Conservation (phyloP, 2,888 invertebrate genomes). For the Calliphora vomitoria region DNA sequence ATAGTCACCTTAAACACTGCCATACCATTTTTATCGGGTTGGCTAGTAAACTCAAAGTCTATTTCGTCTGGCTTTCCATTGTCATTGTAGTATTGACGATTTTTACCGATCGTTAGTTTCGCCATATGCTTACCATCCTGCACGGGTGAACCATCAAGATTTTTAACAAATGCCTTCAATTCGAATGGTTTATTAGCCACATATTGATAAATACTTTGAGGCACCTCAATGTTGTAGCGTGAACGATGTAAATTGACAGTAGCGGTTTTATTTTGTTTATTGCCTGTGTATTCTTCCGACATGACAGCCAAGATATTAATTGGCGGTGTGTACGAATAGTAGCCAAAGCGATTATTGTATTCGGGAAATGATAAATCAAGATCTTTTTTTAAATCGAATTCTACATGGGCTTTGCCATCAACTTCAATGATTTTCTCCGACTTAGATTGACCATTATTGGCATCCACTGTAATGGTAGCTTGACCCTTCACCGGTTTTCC, state of each 20-base stretch:
- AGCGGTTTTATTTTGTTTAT: slow-evolving; percentile 91
- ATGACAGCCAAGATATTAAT: slow-evolving; percentile 91
- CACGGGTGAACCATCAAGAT: slow-evolving; percentile 89
- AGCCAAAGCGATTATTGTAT: background rate
- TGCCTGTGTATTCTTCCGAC: slow-evolving; percentile 93
- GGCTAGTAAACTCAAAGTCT: slow-evolving; percentile 19
- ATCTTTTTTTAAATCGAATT: slow-evolving; percentile 89
- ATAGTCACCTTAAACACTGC: slow-evolving; percentile 54
- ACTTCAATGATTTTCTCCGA: slow-evolving; percentile 89
- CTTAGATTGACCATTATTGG: slow-evolving; percentile 9
- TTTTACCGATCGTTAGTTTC: slow-evolving; percentile 78
- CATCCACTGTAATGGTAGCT: slow-evolving; percentile 89
- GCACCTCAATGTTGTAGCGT: slow-evolving; percentile 90
- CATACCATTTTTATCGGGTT: slow-evolving; percentile 64
- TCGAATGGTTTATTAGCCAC: slow-evolving; percentile 94
- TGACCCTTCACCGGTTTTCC: slow-evolving; percentile 94
- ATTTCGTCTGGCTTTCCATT: slow-evolving; percentile 62
- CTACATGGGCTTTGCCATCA: slow-evolving; percentile 88
- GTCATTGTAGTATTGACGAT: slow-evolving; percentile 73
- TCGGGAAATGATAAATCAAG: slow-evolving; percentile 89
- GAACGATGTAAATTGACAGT: slow-evolving; percentile 91
- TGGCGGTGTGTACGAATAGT: slow-evolving; percentile 69
- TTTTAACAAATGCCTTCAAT: slow-evolving; percentile 89
- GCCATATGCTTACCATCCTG: slow-evolving; percentile 87
- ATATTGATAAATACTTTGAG: slow-evolving; percentile 93